These are phyloP conservation scores for Eira barbara DNA, from an alignment of 2,113 vertebrate genomes.

Conservation along the genomic window DNA sequence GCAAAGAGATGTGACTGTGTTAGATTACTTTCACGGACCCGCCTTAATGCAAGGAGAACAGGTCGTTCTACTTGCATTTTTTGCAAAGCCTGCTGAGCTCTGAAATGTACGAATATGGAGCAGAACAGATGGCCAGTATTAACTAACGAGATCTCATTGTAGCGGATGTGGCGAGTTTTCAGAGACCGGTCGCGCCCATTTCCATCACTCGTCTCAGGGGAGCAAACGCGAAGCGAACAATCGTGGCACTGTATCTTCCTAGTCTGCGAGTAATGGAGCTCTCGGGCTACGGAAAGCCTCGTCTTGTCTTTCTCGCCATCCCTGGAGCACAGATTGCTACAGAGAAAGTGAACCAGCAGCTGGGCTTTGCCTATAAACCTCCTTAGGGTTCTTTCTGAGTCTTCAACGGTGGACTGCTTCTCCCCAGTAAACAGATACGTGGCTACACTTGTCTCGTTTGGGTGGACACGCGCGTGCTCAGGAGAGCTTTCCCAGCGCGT, in stretches of 20 bases:
- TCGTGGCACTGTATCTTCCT: no score
- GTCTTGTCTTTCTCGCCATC: not conserved
- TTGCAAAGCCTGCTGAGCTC: not conserved
- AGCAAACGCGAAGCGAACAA: not conserved
- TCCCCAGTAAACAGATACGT: not conserved
- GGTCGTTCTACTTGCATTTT: no score
- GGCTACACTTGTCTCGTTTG: no score
- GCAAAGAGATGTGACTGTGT: no score
- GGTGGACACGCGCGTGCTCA: no score
- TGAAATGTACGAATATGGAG: not conserved
- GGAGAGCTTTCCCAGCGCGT: no score
- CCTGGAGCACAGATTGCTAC: no score
- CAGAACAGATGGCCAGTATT: not conserved
- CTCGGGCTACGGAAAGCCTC: not conserved
- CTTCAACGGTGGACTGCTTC: not conserved
- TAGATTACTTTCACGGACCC: no score
- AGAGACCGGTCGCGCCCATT: no score
- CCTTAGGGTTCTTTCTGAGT: not conserved
- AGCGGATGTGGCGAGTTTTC: no score
- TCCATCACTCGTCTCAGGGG: no score
- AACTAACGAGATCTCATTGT: not conserved
- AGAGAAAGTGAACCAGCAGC: no score
- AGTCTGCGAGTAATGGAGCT: not conserved
- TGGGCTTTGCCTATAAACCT: not conserved
- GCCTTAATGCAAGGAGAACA: not conserved